Evolutionary conservation across 2,113 vertebrate genomes (phyloP).

Genomic region (Hyla sarda): DNA sequence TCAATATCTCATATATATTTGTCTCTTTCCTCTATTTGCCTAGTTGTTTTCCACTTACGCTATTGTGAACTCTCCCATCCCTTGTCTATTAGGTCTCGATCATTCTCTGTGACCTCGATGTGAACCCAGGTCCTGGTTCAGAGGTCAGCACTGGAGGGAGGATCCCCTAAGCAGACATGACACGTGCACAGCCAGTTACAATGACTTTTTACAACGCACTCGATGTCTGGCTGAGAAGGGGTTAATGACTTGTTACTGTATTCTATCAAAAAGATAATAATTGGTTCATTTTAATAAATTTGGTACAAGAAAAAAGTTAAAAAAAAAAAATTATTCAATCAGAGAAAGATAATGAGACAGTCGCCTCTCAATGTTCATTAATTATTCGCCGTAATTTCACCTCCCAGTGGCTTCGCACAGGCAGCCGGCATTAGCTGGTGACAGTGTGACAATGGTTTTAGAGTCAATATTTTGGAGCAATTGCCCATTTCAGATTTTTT

Average conservation of each 20-base stretch:
- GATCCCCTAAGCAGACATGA: slow-evolving; percentile 38
- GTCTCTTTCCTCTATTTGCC: slow-evolving; percentile 2
- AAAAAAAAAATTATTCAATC: neutral
- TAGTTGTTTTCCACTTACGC: slow-evolving; percentile 45
- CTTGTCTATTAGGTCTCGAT: slow-evolving; percentile 14
- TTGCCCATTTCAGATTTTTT: neutral
- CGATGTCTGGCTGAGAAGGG: slow-evolving; percentile 2
- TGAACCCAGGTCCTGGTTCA: slow-evolving; percentile 10
- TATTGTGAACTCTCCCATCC: slow-evolving; percentile 24
- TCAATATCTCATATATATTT: slow-evolving; percentile 25
- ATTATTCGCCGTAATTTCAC: slow-evolving; percentile 9
- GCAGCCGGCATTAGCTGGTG: neutral
- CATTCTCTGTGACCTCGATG: slow-evolving; percentile 2
- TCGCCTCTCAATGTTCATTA: neutral
- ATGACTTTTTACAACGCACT: neutral
- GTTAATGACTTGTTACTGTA: slow-evolving; percentile 29
- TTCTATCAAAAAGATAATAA: slow-evolving; percentile 26
- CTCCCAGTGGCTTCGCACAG: neutral
- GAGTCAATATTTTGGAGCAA: neutral
- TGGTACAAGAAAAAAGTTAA: neutral
- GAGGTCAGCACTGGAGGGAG: slow-evolving; percentile 36
- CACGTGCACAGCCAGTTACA: slow-evolving; percentile 50
- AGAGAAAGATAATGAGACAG: slow-evolving; percentile 15
- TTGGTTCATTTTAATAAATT: slow-evolving; percentile 23
- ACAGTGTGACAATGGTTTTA: neutral